Base-by-base conservation (phyloP, 2,113 vertebrate species). In the Noturus placidus region DNA sequence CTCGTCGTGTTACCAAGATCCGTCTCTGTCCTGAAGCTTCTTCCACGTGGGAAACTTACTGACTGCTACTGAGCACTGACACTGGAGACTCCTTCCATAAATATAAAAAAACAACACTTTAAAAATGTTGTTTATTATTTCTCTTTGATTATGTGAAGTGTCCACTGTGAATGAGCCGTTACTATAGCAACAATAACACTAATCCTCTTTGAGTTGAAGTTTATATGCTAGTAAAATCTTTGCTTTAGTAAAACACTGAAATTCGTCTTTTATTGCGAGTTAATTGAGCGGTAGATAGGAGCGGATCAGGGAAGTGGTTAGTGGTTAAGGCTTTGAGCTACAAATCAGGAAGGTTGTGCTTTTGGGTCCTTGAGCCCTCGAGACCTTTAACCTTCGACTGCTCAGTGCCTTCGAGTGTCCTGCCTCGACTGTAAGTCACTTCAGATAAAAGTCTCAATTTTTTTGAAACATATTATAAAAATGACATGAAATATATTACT, bases 31-130 rank as follows among this genome's bases (percentile, higher is more conserved):
- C 46, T 50, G 46, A 50, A 50, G 2, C 10, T 63, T 57, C 20
- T 20, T 20, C 25, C 61, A 69, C 8, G 30, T 33, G 15, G 17
- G 17, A 20, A 72, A 38, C 19, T 35, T 38, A 20, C 17, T 19
- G 30, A 33, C 67, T 19, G 67, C 8, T 17, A 67, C 61, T 38
- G 33, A 70, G 33, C 33, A 0, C 69, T 38, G 69, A 54, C 50
- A 79, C 76, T 80, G 52, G 52, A 80, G 77, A 80, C 77, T 80
- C 77, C 52, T 80, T 80, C n/a, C 77, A 56, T 56, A 56, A 56
- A 52, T 54, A 46, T 52, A n/a, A 74, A 42, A 7, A 7, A 5
- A 46, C 22, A 22, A 22, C 22, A 46, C 20, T 46, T 13, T 46
- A 46, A 46, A 27, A 5, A 13, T 46, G 14, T 9, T 46, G 35